A percentile compares a stretch with the other conserved stretches of the same genome.
Evolutionary conservation across 2,888 invertebrate genomes (phyloP).

Genomic region (Drosophila basisetae): DNA sequence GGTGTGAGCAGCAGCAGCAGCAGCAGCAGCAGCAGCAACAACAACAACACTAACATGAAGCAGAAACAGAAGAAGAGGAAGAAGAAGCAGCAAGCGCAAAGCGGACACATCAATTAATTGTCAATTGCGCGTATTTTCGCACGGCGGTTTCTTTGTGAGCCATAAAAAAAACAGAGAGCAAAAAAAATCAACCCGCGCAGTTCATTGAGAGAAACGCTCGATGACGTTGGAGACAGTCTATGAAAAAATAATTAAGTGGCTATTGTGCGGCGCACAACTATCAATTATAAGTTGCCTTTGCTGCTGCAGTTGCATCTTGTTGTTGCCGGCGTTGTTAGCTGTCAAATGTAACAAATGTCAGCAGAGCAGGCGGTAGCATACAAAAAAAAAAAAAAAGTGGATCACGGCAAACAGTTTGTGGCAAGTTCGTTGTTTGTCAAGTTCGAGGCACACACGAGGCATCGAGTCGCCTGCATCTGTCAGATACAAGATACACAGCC

Average conservation of each 20-base stretch:
- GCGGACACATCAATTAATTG: constrained; percentile 82
- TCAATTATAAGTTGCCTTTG: constrained; percentile 66
- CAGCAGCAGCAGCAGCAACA: constrained; percentile 33
- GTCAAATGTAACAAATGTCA: constrained; percentile 82
- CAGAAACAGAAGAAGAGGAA: background rate
- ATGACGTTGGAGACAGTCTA: constrained; percentile 46
- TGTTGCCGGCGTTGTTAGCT: constrained; percentile 77
- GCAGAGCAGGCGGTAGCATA: constrained; percentile 37
- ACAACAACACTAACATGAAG: constrained; percentile 15
- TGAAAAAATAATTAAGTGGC: constrained; percentile 79
- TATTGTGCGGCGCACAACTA: constrained; percentile 66
- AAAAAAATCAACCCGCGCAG: constrained; percentile 41
- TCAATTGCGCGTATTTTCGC: constrained; percentile 81
- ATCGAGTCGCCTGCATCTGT: constrained; percentile 63
- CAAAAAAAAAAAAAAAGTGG: constrained; percentile 56
- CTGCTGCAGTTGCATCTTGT: constrained; percentile 57
- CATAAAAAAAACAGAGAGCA: constrained; percentile 28
- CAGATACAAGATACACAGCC: constrained; percentile 59
- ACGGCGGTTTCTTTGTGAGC: constrained; percentile 76
- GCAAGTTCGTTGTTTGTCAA: constrained; percentile 75
- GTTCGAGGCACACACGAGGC: constrained; percentile 55
- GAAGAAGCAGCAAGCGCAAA: constrained; percentile 49
- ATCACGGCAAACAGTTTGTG: constrained; percentile 52
- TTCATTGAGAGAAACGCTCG: constrained; percentile 67
- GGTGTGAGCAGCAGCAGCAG: constrained; percentile 70